Evolutionary conservation across 2,797 vertebrate genomes (phyloP).

Genomic region (Girardinus metallicus): DNA sequence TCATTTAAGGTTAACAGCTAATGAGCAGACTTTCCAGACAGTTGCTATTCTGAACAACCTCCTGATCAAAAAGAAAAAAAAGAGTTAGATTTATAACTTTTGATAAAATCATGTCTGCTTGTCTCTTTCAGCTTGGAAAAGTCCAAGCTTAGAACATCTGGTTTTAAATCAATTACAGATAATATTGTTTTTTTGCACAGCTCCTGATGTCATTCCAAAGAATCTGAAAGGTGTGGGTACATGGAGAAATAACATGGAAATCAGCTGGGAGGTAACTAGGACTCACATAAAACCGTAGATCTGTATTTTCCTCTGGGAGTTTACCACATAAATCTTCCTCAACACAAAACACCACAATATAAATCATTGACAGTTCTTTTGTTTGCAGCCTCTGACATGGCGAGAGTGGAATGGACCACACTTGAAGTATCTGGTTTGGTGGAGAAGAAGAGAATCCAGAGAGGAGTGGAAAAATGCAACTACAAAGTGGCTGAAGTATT

Average conservation of each 20-base stretch:
- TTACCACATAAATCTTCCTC: neutral
- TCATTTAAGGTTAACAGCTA: neutral
- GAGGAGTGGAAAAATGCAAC: slow-evolving; percentile 95
- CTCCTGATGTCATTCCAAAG: slow-evolving; percentile 91
- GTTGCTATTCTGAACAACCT: neutral
- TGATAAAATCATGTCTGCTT: neutral
- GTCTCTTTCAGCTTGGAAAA: neutral
- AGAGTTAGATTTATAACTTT: neutral
- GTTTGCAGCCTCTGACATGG: slow-evolving; percentile 79
- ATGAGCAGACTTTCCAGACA: neutral
- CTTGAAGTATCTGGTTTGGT: slow-evolving; percentile 92
- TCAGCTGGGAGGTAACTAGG: slow-evolving; percentile 93
- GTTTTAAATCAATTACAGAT: neutral
- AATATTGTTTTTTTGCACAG: slow-evolving; percentile 73
- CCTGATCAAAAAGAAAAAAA: neutral
- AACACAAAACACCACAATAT: neutral
- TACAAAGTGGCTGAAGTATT: slow-evolving; percentile 86
- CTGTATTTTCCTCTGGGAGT: neutral
- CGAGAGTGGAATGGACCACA: slow-evolving; percentile 94
- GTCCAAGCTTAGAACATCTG: neutral
- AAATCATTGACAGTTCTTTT: neutral
- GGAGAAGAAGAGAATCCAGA: slow-evolving; percentile 88
- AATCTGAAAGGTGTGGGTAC: slow-evolving; percentile 92
- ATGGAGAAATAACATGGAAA: slow-evolving; percentile 97
- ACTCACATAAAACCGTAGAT: neutral